phyloP scores from a whole-genome alignment of 2,797 vertebrate species.

The Rhincodon typus region DNA sequence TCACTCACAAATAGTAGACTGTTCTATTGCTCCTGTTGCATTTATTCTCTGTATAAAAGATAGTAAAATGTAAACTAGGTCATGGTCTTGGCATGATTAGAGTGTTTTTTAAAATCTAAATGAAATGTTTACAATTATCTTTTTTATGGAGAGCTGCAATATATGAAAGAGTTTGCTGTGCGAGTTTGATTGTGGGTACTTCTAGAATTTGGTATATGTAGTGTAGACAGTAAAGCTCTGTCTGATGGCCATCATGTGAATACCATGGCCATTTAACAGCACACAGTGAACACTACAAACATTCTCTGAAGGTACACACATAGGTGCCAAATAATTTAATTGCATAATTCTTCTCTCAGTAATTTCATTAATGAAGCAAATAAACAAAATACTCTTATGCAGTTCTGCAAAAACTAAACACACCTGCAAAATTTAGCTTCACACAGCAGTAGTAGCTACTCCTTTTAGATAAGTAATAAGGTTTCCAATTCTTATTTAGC shows the following conservation, averaged over 20 bases:
- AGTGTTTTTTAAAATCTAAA: not conserved
- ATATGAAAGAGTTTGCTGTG: not conserved
- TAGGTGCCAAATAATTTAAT: constrained; percentile 12
- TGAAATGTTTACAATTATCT: not conserved
- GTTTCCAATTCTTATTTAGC: not conserved
- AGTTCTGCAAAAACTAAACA: not conserved
- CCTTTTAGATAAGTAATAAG: too few species aligned
- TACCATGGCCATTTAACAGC: not conserved
- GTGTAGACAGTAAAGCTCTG: not conserved
- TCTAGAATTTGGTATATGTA: not conserved
- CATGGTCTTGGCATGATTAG: not conserved
- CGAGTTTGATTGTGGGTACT: not conserved
- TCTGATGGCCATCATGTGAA: not conserved
- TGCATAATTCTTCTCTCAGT: not conserved
- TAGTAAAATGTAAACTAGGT: not conserved
- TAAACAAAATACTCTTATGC: not conserved
- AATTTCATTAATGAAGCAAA: not conserved
- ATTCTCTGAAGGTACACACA: not conserved
- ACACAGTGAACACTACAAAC: not conserved
- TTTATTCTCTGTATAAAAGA: not conserved
- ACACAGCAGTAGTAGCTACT: not conserved
- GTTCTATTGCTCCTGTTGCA: not conserved
- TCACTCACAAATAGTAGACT: not conserved
- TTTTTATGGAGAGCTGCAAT: not conserved
- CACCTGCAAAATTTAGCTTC: not conserved